Percentiles rank a stretch among this genome's conserved stretches.
Conservation (phyloP, 2,888 invertebrate species). For the Frankliniella intonsa region DNA sequence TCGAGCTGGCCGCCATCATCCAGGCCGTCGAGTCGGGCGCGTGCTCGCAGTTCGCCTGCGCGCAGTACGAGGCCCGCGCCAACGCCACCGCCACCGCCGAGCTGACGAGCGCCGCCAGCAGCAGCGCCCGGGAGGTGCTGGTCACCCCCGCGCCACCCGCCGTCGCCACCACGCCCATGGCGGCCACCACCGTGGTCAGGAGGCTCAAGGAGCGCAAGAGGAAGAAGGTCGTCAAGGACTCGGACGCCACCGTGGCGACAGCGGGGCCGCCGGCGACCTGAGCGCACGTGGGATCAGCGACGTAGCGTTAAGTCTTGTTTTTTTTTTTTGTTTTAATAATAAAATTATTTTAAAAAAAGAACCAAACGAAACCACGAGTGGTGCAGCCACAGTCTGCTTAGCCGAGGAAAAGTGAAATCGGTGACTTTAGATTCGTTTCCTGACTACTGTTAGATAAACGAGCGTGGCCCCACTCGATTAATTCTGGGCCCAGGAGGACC, state of each 20-base stretch:
- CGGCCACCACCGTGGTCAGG: background rate
- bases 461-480: too few species aligned
- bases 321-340: too few species aligned
- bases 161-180: background rate
- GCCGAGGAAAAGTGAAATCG: too few species aligned
- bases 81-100: background rate
- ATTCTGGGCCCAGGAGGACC: too few species aligned
- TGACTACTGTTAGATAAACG: too few species aligned
- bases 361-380: too few species aligned
- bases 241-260: background rate
- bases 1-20: conserved; percentile 5
- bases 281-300: too few species aligned
- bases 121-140: background rate
- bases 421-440: too few species aligned
- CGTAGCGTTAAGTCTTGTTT: too few species aligned
- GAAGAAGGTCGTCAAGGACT: background rate
- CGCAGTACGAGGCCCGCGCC: background rate
- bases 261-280: too few species aligned
- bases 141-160: background rate
- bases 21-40: background rate
- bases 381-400: too few species aligned
- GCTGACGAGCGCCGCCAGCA: background rate
- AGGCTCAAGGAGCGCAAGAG: background rate
- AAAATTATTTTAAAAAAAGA: too few species aligned
- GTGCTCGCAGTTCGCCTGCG: background rate